These are phyloP conservation scores for Typhlichthys subterraneus DNA, from an alignment of 2,797 vertebrate genomes.

Conservation along the genomic window DNA sequence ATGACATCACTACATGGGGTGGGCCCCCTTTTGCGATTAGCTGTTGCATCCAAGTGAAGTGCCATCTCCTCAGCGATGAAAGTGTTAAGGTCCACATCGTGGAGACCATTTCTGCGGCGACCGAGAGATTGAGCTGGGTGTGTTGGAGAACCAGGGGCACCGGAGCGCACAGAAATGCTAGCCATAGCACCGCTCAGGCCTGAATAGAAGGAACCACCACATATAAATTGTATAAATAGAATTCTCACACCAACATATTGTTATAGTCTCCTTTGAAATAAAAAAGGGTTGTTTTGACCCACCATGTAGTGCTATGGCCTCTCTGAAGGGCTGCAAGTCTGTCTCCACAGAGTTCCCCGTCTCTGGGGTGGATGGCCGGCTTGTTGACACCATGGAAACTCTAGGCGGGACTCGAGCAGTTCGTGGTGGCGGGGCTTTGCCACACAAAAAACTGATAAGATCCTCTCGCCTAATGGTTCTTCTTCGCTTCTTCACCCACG, in stretches of 20 bases:
- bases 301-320: constrained; percentile 99
- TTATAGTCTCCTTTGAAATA: background rate
- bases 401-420: constrained; percentile 91
- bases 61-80: constrained; percentile 99
- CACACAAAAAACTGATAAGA: constrained; percentile 98
- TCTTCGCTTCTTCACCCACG: constrained; percentile 98
- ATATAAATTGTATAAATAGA: constrained; percentile 5
- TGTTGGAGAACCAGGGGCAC: constrained; percentile 94
- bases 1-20: constrained; percentile 98
- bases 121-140: constrained; percentile 87
- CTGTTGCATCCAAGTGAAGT: constrained; percentile 95
- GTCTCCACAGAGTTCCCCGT: constrained; percentile 95
- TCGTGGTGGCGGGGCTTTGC: constrained; percentile 94
- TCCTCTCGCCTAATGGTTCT: constrained; percentile 97
- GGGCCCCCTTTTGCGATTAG: constrained; percentile 93
- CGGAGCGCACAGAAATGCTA: constrained; percentile 97
- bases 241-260: background rate
- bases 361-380: constrained; percentile 89
- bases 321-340: constrained; percentile 98
- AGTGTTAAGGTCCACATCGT: constrained; percentile 99
- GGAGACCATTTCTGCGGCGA: constrained; percentile 97
- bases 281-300: constrained; percentile 42
- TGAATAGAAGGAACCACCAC: constrained; percentile 43
- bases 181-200: constrained; percentile 99
- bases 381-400: constrained; percentile 93